phyloP scores from a whole-genome alignment of 2,113 vertebrate species.

The Ploceus nigricollis region DNA sequence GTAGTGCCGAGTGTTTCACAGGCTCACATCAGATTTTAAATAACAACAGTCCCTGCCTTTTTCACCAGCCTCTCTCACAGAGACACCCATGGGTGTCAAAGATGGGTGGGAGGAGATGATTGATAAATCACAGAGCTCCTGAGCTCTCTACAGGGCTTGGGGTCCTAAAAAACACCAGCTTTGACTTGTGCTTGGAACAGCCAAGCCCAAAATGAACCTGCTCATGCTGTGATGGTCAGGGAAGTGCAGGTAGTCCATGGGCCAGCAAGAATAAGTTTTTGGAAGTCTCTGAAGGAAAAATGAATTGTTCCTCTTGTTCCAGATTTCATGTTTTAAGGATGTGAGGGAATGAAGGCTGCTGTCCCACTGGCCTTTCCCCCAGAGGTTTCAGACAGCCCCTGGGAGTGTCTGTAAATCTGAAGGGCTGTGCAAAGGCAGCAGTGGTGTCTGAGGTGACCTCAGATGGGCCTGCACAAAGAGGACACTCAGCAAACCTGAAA shows the following conservation, averaged over 20 bases:
- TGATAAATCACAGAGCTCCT: not conserved
- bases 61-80: not conserved
- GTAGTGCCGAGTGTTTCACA: not conserved
- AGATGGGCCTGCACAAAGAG: not conserved
- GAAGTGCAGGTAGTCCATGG: not conserved
- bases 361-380: not conserved
- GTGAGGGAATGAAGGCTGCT: not conserved
- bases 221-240: accelerated
- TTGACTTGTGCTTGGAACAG: not conserved
- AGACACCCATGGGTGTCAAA: not conserved
- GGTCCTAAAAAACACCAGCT: not conserved
- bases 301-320: not conserved
- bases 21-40: not conserved
- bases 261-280: not conserved
- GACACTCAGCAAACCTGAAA: not conserved
- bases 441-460: not conserved
- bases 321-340: not conserved
- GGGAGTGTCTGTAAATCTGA: not conserved
- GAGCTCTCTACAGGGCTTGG: not conserved
- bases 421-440: not conserved
- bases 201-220: not conserved
- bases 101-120: not conserved
- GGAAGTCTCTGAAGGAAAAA: not conserved
- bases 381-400: not conserved
- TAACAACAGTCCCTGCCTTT: not conserved